Evolutionary conservation across 2,113 vertebrate genomes (phyloP).

Genomic region (Entelurus aequoreus): DNA sequence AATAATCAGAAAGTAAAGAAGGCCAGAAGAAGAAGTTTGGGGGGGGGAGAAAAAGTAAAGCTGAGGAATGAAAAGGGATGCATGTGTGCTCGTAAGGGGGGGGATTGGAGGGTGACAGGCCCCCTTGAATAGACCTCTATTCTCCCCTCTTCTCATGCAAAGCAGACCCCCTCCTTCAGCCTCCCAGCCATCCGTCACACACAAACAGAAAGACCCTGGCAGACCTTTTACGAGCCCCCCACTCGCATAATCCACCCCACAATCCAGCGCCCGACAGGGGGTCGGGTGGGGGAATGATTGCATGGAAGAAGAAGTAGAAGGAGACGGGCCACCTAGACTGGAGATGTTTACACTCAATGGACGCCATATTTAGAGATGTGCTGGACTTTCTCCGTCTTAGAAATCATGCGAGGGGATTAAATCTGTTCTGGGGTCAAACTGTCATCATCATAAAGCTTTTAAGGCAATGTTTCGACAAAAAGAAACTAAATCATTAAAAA

Average conservation of each 20-base stretch:
- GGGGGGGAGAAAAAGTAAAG: slow-evolving; percentile 41
- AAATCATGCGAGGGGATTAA: too few relatives aligned
- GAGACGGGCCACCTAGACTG: not conserved
- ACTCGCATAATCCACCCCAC: slow-evolving; percentile 73
- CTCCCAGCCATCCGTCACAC: slow-evolving; percentile 78
- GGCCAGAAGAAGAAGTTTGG: slow-evolving; percentile 46
- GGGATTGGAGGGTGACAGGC: slow-evolving; percentile 72
- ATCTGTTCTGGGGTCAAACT: too few relatives aligned
- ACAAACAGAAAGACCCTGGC: slow-evolving; percentile 74
- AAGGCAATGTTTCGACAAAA: too few relatives aligned
- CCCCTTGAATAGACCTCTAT: slow-evolving; percentile 72
- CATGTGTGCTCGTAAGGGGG: slow-evolving; percentile 52
- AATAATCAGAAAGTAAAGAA: slow-evolving; percentile 48
- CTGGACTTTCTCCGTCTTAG: too few relatives aligned
- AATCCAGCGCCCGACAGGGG: slow-evolving; percentile 69
- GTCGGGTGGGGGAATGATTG: slow-evolving; percentile 28
- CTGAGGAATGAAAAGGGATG: slow-evolving; percentile 54
- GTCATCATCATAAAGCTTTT: too few relatives aligned
- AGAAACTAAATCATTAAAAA: too few relatives aligned
- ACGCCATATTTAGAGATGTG: too few relatives aligned
- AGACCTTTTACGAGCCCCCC: slow-evolving; percentile 76
- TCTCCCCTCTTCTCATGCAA: slow-evolving; percentile 78
- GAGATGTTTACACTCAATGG: not conserved
- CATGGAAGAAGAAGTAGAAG: slow-evolving; percentile 8
- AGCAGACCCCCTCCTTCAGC: slow-evolving; percentile 67